Evolutionary conservation across 1,140 invertebrate species (phyloP).

Genomic region (Chymomyza costata): DNA sequence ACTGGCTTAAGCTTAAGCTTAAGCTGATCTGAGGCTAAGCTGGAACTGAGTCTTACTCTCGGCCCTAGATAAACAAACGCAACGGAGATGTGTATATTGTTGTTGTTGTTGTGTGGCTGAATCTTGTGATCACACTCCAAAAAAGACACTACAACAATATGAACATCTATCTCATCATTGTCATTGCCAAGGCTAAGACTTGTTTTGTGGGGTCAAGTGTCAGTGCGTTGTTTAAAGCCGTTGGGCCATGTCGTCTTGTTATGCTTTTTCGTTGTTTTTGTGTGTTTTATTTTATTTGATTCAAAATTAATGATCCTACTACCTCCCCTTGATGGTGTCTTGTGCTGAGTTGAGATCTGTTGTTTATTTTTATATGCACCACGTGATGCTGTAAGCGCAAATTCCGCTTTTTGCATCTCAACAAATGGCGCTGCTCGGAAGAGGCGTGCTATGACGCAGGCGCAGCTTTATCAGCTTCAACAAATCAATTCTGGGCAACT

Average conservation of each 20-base stretch:
- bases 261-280: constrained; percentile 18
- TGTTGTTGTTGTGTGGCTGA: constrained; percentile 27
- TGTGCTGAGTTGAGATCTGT: neutral
- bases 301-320: constrained; percentile 58
- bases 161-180: constrained; percentile 23
- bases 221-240: constrained; percentile 54
- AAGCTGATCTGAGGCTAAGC: constrained; percentile 22
- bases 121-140: constrained; percentile 32
- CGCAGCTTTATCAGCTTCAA: too few relatives aligned
- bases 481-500: too few relatives aligned
- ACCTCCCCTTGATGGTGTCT: neutral
- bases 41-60: constrained; percentile 15
- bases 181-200: constrained; percentile 64
- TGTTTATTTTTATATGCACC: neutral
- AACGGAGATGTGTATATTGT: constrained; percentile 20
- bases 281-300: constrained; percentile 31
- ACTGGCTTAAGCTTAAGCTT: neutral
- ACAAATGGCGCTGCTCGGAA: too few relatives aligned
- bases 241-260: neutral
- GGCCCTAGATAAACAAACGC: constrained; percentile 62
- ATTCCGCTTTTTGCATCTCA: neutral
- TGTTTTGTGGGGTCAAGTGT: constrained; percentile 70
- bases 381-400: neutral
- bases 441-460: too few relatives aligned
- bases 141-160: constrained; percentile 30